phyloP scores from a whole-genome alignment of 2,797 vertebrate genomes.

The Gadopsis marmoratus region DNA sequence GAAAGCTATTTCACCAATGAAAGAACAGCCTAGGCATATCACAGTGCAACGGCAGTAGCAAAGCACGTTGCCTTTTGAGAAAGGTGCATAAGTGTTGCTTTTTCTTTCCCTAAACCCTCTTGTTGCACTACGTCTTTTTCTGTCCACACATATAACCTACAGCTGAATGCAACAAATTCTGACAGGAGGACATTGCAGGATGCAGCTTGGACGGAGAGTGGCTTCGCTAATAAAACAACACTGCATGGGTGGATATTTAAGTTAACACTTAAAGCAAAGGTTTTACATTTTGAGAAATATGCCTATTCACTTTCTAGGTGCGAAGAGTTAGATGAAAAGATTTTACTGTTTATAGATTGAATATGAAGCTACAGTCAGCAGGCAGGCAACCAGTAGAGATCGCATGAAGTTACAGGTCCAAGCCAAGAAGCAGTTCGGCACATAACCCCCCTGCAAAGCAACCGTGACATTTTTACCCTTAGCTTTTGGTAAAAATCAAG shows the following conservation, averaged over 20 bases:
- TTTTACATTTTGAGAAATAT: not conserved
- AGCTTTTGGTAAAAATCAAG: not conserved
- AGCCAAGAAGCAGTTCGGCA: slow-evolving; percentile 1
- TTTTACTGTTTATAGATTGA: not conserved
- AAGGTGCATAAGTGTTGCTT: not conserved
- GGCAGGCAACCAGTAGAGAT: not conserved
- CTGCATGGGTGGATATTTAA: too few relatives aligned
- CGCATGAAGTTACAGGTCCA: not conserved
- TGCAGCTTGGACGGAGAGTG: not conserved
- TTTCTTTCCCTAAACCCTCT: slow-evolving; percentile 15
- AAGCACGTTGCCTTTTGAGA: slow-evolving; percentile 4
- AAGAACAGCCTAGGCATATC: not conserved
- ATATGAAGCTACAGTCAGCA: not conserved
- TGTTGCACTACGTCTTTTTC: not conserved
- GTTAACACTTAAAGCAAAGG: too few relatives aligned
- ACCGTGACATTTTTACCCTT: not conserved
- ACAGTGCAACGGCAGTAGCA: not conserved
- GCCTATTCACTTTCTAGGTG: not conserved
- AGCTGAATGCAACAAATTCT: slow-evolving; percentile 10
- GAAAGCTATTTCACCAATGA: not conserved
- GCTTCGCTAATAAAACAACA: not conserved
- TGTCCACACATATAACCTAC: not conserved
- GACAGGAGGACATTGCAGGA: not conserved
- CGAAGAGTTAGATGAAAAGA: not conserved
- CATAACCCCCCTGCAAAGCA: not conserved